Percentiles rank a stretch among this genome's conserved stretches.
phyloP scores from a whole-genome alignment of 2,113 vertebrate genomes.

The Ciconia maguari region DNA sequence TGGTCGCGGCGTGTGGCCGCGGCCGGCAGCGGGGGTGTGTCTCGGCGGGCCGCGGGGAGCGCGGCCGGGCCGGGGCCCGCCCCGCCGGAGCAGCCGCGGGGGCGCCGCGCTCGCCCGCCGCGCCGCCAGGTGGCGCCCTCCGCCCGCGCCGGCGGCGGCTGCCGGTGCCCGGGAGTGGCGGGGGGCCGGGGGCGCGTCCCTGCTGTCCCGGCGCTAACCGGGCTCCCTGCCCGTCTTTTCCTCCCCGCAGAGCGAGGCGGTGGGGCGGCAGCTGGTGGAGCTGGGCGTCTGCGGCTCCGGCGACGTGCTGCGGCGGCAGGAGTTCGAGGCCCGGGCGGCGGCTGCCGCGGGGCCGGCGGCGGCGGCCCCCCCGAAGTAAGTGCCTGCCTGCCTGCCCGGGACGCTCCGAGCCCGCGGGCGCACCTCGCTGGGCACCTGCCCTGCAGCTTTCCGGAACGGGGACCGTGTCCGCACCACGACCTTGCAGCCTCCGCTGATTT shows the following conservation, averaged over 20 bases:
- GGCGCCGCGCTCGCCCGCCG: too few species aligned
- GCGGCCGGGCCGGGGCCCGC: not conserved
- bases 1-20: not conserved
- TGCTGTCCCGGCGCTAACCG: fast-evolving
- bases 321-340: conserved; percentile 78
- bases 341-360: conserved; percentile 69
- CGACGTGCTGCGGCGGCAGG: conserved; percentile 78
- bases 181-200: too few species aligned
- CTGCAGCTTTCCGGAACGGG: too few species aligned
- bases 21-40: too few species aligned
- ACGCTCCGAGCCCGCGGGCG: too few species aligned
- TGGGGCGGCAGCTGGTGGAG: conserved; percentile 84
- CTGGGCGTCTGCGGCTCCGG: conserved; percentile 78
- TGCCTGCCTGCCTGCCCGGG: not conserved
- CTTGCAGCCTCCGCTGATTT: not conserved
- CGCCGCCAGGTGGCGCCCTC: not conserved
- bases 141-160: not conserved
- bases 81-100: not conserved
- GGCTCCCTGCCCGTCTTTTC: too few species aligned
- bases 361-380: conserved; percentile 78
- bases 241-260: conserved; percentile 72
- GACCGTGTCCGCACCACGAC: fast-evolving
- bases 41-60: not conserved
- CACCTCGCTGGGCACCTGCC: too few species aligned
- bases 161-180: too few species aligned